phyloP scores from a whole-genome alignment of 2,797 vertebrate species.

The Mallotus villosus region DNA sequence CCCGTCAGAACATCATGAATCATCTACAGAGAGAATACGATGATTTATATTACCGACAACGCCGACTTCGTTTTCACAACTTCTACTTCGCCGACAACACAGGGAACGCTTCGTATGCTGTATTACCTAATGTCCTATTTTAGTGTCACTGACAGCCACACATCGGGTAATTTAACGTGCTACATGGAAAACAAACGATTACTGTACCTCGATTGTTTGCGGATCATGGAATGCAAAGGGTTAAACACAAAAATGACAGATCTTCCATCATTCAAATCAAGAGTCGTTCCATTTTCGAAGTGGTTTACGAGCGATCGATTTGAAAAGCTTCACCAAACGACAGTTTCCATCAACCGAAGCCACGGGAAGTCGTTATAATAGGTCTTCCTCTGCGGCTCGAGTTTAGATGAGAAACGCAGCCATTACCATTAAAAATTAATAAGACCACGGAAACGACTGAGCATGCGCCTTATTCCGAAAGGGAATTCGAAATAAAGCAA shows the following conservation, averaged over 20 bases:
- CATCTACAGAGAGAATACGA: background rate
- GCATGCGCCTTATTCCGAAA: constrained; percentile 69
- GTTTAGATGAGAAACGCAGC: constrained; percentile 77
- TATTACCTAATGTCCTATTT: too few relatives aligned
- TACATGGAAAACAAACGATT: background rate
- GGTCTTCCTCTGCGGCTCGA: constrained; percentile 56
- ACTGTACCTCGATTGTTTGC: constrained; percentile 77
- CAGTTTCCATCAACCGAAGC: background rate
- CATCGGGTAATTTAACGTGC: background rate
- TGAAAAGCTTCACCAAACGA: constrained; percentile 3
- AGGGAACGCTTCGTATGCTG: background rate
- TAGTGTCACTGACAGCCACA: background rate
- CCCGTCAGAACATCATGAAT: too few relatives aligned
- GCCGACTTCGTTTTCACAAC: background rate
- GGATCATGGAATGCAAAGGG: constrained; percentile 70
- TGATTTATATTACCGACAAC: background rate
- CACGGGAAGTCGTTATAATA: background rate
- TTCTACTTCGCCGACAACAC: background rate
- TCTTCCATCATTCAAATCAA: constrained; percentile 73
- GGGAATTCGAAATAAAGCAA: constrained; percentile 21
- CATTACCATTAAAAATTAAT: constrained; percentile 83
- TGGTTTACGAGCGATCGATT: constrained; percentile 35
- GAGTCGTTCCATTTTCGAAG: constrained; percentile 55
- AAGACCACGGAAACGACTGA: constrained; percentile 56
- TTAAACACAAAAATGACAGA: constrained; percentile 71